Evolutionary conservation across 2,888 invertebrate species (phyloP).

Genomic region (Xestia xanthographa): DNA sequence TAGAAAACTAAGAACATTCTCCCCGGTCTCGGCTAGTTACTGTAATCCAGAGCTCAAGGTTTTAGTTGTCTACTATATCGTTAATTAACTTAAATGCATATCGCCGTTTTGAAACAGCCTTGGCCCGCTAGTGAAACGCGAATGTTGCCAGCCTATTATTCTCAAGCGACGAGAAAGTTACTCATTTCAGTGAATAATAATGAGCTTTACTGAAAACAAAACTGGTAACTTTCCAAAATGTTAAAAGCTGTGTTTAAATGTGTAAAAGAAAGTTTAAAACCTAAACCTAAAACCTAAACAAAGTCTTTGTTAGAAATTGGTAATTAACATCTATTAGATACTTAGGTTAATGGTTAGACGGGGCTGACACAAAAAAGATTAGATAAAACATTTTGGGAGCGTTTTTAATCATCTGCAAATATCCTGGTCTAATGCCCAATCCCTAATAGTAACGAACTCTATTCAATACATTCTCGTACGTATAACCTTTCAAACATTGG

Average conservation of each 20-base stretch:
- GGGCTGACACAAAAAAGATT: constrained; percentile 2
- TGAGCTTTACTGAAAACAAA: constrained; percentile 62
- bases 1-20: constrained; percentile 19
- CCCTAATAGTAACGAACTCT: constrained; percentile 13
- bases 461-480: constrained; percentile 11
- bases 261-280: constrained; percentile 14
- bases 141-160: constrained; percentile 57
- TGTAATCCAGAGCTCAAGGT: constrained; percentile 42
- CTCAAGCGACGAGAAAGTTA: constrained; percentile 55
- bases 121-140: constrained; percentile 53
- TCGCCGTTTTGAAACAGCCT: constrained; percentile 53
- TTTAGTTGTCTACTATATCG: constrained; percentile 40
- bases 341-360: neutral
- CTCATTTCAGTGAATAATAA: constrained; percentile 64
- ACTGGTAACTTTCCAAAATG: constrained; percentile 57
- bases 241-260: constrained; percentile 34
- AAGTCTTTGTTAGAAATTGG: constrained; percentile 4
- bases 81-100: constrained; percentile 46
- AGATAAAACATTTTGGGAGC: neutral
- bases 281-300: neutral
- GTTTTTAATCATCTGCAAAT: constrained; percentile 3
- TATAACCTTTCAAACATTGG: constrained; percentile 36
- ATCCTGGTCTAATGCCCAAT: neutral
- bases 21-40: constrained; percentile 9
- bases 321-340: neutral